A percentile compares a stretch with the other conserved stretches of the same genome.
Conservation (phyloP, 2,888 invertebrate species). For the Andricus quercusramuli region DNA sequence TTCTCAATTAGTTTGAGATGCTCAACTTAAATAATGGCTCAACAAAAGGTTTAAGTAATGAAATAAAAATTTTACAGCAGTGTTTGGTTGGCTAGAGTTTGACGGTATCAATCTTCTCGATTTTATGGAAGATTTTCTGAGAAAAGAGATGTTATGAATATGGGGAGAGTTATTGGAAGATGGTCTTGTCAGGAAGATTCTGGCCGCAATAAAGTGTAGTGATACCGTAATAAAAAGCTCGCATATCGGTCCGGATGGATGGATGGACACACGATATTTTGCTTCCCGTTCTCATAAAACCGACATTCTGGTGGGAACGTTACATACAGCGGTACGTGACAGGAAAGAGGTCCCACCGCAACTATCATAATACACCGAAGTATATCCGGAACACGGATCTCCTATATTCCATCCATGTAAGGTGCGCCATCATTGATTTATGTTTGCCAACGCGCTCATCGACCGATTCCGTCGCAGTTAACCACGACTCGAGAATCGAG, state of each 20-base stretch:
- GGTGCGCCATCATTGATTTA: conserved; percentile 54
- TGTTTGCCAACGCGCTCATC: conserved; percentile 49
- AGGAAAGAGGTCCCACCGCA: conserved; percentile 73
- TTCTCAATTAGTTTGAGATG: too few relatives aligned
- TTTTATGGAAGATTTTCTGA: neutral
- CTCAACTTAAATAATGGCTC: too few relatives aligned
- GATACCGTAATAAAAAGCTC: conserved; percentile 38
- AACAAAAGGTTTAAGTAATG: too few relatives aligned
- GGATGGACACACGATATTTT: conserved; percentile 73
- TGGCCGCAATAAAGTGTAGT: conserved; percentile 28
- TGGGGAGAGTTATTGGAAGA: neutral
- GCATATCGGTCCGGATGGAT: conserved; percentile 41
- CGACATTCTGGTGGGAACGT: conserved; percentile 71
- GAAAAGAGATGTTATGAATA: neutral
- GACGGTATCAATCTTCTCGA: too few relatives aligned
- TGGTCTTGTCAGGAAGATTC: neutral
- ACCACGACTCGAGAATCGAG: conserved; percentile 51
- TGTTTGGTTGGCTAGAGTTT: too few relatives aligned
- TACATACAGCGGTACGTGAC: conserved; percentile 63
- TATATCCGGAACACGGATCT: conserved; percentile 69
- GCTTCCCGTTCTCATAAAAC: conserved; percentile 72
- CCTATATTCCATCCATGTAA: conserved; percentile 60
- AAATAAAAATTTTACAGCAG: too few relatives aligned
- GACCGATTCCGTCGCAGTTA: conserved; percentile 48
- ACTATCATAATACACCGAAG: conserved; percentile 71